Base-by-base conservation (phyloP, 2,888 invertebrate species). In the Bedellia somnulentella region DNA sequence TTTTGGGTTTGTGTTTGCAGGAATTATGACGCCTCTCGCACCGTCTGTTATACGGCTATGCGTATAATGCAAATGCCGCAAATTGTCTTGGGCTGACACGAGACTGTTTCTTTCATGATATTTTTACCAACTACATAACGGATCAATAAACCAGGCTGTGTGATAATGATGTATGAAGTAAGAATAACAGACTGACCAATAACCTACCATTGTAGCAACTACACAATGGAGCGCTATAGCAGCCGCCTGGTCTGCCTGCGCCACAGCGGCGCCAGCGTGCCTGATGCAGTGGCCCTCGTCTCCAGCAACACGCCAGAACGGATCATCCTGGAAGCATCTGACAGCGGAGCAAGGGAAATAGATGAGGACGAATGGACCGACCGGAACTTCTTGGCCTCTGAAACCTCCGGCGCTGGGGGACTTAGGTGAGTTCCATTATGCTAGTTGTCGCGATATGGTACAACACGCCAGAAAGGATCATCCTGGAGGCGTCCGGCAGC, bases 321-420 rank as follows among this genome's bases (percentile, higher is more conserved):
- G 0, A 71, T 73, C 49, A 64, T 61, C 36, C 36, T 71, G 1
- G 70, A 70, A 34, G 48, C 67, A 2, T 66, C 63, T 0, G 70
- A 68, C 39, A 45, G 57, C 8, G 62, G 58, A 2, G 67, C 67
- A 1, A 37, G 59, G 1, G 90, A 91, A 61, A 91, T 93, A 62
- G 93, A 93, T 52, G 95, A 96, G 57, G 94, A 95, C 52, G 94
- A 95, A 57, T 94, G 95, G 90, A 94, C 93, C 0, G 93, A 93
- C 45, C 81, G 92, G 42, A 96, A 96, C 73, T 93, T 93, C 58
- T 84, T 91, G 24, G 89, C 89, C 1, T 87, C 88, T 3, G 88
- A 88, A 47, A 80, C 81, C 0, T 67, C 67, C 0, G 54, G 56
- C 3, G 64, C 68, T 1, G 64, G 62, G 0, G 66, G 64, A 1